These are phyloP conservation scores for Anguilla pacifica DNA, from an alignment of 2,797 vertebrate species.

Conservation along the genomic window DNA sequence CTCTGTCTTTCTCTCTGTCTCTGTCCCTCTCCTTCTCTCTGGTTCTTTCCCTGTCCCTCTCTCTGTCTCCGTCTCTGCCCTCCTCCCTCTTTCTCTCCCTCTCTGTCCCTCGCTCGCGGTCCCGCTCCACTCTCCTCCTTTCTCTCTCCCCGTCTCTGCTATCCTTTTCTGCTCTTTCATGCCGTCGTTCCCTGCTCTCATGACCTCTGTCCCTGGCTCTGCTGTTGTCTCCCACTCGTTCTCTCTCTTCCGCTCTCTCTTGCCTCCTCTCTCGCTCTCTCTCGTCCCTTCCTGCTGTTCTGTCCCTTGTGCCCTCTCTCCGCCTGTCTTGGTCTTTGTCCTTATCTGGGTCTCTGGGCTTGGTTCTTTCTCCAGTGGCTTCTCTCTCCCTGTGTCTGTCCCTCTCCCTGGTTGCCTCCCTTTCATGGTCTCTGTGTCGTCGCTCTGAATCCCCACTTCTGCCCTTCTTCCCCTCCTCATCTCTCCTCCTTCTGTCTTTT, in stretches of 20 bases:
- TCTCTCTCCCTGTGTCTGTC: constrained; percentile 63
- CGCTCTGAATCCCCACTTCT: constrained; percentile 62
- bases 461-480: constrained; percentile 59
- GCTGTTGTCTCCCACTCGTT: constrained; percentile 51
- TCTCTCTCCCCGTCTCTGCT: constrained; percentile 30
- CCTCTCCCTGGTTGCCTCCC: constrained; percentile 63
- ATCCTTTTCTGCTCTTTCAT: constrained; percentile 3
- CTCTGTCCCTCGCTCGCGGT: constrained; percentile 48
- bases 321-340: constrained; percentile 44
- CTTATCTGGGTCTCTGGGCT: constrained; percentile 55
- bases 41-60: constrained; percentile 11
- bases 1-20: constrained; percentile 36
- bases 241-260: constrained; percentile 50
- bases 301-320: constrained; percentile 32
- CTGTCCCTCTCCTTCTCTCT: neutral
- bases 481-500: constrained; percentile 53
- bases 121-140: constrained; percentile 45
- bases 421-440: constrained; percentile 58
- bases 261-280: constrained; percentile 48
- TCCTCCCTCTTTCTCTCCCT: constrained; percentile 49
- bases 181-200: constrained; percentile 36
- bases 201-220: constrained; percentile 50
- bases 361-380: constrained; percentile 57
- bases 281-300: constrained; percentile 42
- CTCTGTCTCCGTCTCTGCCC: constrained; percentile 32